These are phyloP conservation scores for Neodiprion virginianus DNA, from an alignment of 1,140 invertebrate genomes.

Conservation along the genomic window DNA sequence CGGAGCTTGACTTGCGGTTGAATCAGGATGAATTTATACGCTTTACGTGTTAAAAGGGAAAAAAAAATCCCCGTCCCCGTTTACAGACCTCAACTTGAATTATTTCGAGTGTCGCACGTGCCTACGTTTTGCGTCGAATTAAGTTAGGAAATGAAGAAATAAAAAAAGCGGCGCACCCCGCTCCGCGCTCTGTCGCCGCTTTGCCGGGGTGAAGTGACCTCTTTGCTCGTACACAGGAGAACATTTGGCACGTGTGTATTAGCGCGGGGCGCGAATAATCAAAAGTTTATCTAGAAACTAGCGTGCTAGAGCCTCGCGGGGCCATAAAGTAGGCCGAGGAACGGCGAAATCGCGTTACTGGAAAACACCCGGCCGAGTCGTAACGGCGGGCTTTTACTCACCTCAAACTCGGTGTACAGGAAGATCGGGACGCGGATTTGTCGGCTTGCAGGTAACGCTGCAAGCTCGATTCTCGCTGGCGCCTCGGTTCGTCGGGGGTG, in stretches of 20 bases:
- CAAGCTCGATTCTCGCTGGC: too few species aligned
- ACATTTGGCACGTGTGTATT: not conserved
- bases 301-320: not conserved
- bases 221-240: not conserved
- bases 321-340: not conserved
- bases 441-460: too few species aligned
- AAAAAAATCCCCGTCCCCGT: too few species aligned
- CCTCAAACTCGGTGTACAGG: not conserved
- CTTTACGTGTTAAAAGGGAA: too few species aligned
- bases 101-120: not conserved
- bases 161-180: too few species aligned
- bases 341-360: not conserved
- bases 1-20: too few species aligned
- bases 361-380: not conserved
- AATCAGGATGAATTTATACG: too few species aligned
- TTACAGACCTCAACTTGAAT: too few species aligned
- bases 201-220: not conserved
- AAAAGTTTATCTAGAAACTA: conserved; percentile 5
- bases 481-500: too few species aligned
- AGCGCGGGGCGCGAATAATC: conserved; percentile 2
- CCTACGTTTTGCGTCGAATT: not conserved
- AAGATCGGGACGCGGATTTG: conserved; percentile 1
- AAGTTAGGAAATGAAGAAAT: not conserved
- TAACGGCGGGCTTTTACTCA: conserved; percentile 1
- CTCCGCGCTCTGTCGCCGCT: too few species aligned